These are phyloP conservation scores for Lasioglossum figueresi DNA, from an alignment of 2,888 invertebrate species.

Conservation along the genomic window DNA sequence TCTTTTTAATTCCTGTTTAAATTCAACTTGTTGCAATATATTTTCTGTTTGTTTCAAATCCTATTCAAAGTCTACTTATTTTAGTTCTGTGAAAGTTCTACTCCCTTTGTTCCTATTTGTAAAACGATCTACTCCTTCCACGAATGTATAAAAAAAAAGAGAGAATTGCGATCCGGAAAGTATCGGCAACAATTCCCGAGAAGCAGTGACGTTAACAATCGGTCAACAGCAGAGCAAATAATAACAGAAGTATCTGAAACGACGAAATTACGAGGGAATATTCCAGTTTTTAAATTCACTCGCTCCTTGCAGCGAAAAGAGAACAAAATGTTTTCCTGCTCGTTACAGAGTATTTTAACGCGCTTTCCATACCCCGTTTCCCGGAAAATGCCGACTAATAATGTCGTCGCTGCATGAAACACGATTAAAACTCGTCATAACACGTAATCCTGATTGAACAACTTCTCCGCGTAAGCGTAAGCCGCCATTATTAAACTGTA, in stretches of 20 bases:
- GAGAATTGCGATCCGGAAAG: background rate
- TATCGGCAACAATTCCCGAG: background rate
- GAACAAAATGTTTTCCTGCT: background rate
- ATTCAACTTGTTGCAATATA: too few species aligned
- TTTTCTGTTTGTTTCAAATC: background rate
- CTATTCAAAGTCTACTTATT: background rate
- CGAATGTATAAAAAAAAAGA: too few species aligned
- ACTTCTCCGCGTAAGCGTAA: background rate
- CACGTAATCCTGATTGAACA: constrained; percentile 16
- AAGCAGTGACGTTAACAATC: background rate
- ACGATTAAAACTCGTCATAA: constrained; percentile 35
- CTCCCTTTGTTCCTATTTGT: background rate
- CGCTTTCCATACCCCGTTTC: background rate
- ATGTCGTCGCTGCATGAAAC: background rate
- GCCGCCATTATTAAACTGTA: constrained; percentile 6
- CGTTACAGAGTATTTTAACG: constrained; percentile 11
- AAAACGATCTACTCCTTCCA: too few species aligned
- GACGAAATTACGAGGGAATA: background rate
- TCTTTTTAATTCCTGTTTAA: too few species aligned
- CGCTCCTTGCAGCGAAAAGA: background rate
- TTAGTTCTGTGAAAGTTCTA: background rate
- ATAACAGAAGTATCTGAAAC: background rate
- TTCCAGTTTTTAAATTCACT: background rate
- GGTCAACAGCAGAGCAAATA: background rate
- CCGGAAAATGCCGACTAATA: constrained; percentile 9